phyloP scores from a whole-genome alignment of 2,888 invertebrate genomes.

The Celastrina argiolus region DNA sequence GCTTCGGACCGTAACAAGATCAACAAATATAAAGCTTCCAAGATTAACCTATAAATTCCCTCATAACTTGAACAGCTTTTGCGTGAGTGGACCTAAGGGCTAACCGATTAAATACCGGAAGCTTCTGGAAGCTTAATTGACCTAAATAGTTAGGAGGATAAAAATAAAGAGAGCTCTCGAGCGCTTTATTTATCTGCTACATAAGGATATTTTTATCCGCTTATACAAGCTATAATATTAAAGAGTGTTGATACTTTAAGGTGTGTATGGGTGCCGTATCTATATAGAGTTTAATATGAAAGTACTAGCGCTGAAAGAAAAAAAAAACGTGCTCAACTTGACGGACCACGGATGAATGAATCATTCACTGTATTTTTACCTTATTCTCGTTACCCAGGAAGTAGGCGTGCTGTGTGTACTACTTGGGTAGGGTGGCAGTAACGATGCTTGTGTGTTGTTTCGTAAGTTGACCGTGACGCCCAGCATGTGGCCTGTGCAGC shows the following conservation, averaged over 20 bases:
- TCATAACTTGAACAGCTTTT: constrained; percentile 8
- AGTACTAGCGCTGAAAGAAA: too few relatives aligned
- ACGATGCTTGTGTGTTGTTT: neutral
- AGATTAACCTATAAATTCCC: constrained; percentile 8
- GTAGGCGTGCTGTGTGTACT: neutral
- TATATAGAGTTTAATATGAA: too few relatives aligned
- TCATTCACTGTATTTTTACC: neutral
- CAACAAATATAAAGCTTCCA: neutral
- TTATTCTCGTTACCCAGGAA: neutral
- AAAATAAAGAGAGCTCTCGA: neutral
- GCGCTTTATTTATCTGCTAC: neutral
- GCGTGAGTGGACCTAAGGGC: neutral
- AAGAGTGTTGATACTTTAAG: too few relatives aligned
- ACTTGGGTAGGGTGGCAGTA: neutral
- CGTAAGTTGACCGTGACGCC: neutral
- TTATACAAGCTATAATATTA: neutral
- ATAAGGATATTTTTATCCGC: neutral
- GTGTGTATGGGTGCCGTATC: too few relatives aligned
- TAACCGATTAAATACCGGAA: constrained; percentile 7
- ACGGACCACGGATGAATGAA: too few relatives aligned
- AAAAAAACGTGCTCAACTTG: too few relatives aligned
- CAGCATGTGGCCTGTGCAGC: neutral
- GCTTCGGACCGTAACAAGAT: constrained; percentile 25
- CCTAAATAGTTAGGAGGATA: neutral
- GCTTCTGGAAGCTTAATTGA: neutral